Evolutionary conservation across 2,113 vertebrate genomes (phyloP).

Genomic region (Ammodytes dubius): DNA sequence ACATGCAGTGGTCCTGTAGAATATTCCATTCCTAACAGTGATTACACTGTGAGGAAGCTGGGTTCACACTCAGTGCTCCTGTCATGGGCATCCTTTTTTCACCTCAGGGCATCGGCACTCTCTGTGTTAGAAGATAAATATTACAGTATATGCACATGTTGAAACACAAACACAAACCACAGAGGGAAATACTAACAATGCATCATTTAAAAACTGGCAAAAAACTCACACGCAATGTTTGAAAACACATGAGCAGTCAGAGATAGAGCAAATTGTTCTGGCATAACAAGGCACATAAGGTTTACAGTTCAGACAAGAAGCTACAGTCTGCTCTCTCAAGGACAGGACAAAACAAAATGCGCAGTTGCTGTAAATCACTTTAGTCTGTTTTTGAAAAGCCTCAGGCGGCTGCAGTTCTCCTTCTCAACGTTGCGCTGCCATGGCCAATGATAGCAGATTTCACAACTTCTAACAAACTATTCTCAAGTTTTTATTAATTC

Average conservation of each 20-base stretch:
- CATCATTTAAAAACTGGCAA: constrained; percentile 8
- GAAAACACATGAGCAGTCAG: constrained; percentile 19
- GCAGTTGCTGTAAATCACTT: constrained; percentile 4
- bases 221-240: constrained; percentile 13
- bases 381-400: constrained; percentile 5
- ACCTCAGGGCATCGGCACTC: constrained; percentile 38
- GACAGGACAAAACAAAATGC: background rate
- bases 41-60: constrained; percentile 17
- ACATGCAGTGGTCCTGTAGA: constrained; percentile 55
- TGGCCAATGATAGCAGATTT: constrained; percentile 3
- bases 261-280: constrained; percentile 27
- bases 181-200: background rate
- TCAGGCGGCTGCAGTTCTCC: background rate
- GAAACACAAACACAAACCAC: background rate
- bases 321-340: constrained; percentile 13
- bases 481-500: constrained; percentile 18
- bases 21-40: constrained; percentile 66
- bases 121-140: constrained; percentile 17
- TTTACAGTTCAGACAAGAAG: constrained; percentile 7
- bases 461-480: constrained; percentile 5
- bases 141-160: constrained; percentile 14
- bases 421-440: background rate
- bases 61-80: constrained; percentile 46
- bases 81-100: constrained; percentile 36
- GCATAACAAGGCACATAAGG: constrained; percentile 23